These are phyloP conservation scores for Coptotermes formosanus DNA, from an alignment of 1,140 invertebrate genomes.

Conservation along the genomic window DNA sequence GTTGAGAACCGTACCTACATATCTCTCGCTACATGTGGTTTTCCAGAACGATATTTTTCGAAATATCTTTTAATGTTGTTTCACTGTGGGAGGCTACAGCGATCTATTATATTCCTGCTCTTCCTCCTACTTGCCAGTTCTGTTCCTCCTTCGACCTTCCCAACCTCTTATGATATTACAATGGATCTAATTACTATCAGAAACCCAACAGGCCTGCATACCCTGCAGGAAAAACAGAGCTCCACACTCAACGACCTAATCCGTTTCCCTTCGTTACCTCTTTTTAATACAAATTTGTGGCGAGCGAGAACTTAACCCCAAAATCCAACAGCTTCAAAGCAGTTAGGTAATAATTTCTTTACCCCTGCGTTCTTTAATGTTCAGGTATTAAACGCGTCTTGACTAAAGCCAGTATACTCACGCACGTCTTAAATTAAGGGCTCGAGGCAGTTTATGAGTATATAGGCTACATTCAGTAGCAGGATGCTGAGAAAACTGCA, in stretches of 20 bases:
- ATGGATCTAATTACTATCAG: conserved; percentile 14
- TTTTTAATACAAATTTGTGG: too few species aligned
- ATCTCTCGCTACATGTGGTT: neutral
- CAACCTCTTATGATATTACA: conserved; percentile 4
- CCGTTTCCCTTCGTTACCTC: neutral
- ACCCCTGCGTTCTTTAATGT: too few species aligned
- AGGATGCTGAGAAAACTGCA: too few species aligned
- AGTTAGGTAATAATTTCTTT: too few species aligned
- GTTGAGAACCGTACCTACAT: neutral
- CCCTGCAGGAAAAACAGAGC: neutral
- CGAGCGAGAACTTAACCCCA: too few species aligned
- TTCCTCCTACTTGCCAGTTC: neutral
- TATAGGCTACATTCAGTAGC: too few species aligned
- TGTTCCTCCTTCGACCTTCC: neutral
- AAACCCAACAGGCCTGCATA: neutral
- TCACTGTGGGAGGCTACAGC: conserved; percentile 11
- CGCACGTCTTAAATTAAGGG: too few species aligned
- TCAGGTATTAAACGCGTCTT: too few species aligned
- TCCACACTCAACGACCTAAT: neutral
- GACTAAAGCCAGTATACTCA: too few species aligned
- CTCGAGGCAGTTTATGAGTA: too few species aligned
- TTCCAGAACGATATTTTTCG: neutral
- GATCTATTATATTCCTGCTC: neutral
- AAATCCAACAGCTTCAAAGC: too few species aligned
- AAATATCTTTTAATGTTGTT: conserved; percentile 11